These are phyloP conservation scores for Cynopterus sphinx DNA, from an alignment of 2,797 vertebrate species.

Conservation along the genomic window DNA sequence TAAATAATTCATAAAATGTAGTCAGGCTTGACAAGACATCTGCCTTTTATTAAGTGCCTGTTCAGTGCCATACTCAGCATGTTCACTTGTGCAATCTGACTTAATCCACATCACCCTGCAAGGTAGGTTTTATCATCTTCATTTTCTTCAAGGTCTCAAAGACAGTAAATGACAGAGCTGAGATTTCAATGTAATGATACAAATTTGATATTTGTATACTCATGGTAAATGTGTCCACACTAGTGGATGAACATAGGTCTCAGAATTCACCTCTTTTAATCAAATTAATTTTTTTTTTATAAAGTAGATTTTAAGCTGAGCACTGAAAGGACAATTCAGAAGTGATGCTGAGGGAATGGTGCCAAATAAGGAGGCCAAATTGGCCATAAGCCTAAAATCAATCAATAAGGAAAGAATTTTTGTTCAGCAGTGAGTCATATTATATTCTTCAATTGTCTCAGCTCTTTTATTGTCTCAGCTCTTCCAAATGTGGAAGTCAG, in stretches of 20 bases:
- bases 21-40: constrained; percentile 20
- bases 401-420: constrained; percentile 68
- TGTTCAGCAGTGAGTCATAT: constrained; percentile 64
- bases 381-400: constrained; percentile 73
- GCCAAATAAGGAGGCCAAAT: constrained; percentile 62
- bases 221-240: neutral
- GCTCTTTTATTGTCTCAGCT: constrained; percentile 8
- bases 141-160: constrained; percentile 45
- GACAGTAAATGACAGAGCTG: constrained; percentile 1
- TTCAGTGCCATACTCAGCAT: neutral
- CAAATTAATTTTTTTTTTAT: constrained; percentile 42
- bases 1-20: constrained; percentile 48
- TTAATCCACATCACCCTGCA: neutral
- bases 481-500: constrained; percentile 34
- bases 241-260: neutral
- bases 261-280: constrained; percentile 42
- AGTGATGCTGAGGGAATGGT: constrained; percentile 52
- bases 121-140: neutral
- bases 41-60: constrained; percentile 22
- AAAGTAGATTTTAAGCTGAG: constrained; percentile 67
- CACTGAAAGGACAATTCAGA: constrained; percentile 65
- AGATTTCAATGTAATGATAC: constrained; percentile 20
- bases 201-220: neutral
- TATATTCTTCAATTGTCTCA: constrained; percentile 68
- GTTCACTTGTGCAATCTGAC: neutral